A percentile compares a stretch with the other conserved stretches of the same genome.
Evolutionary conservation across 2,888 invertebrate species (phyloP).

Genomic region (Pollenia griseotomentosa): DNA sequence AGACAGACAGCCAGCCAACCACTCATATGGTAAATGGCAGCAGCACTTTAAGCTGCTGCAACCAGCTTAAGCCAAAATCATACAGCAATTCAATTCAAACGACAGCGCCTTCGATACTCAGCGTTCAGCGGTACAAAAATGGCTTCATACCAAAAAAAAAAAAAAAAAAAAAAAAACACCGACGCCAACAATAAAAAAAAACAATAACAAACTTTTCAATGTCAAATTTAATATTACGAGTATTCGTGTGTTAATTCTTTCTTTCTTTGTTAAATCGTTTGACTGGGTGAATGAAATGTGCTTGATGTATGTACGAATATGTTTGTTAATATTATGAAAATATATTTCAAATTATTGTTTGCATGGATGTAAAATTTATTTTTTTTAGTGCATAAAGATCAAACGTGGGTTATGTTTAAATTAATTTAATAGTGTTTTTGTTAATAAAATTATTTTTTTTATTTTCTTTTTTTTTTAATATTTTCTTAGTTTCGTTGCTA

Average conservation of each 20-base stretch:
- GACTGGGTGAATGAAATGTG: slow-evolving; percentile 32
- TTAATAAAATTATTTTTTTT: slow-evolving; percentile 8
- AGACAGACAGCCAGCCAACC: background rate
- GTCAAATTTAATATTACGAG: slow-evolving; percentile 53
- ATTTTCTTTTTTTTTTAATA: background rate
- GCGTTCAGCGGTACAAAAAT: slow-evolving; percentile 23
- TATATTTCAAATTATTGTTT: slow-evolving; percentile 5
- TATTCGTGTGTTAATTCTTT: slow-evolving; percentile 28
- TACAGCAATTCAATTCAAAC: background rate
- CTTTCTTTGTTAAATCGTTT: slow-evolving; percentile 7
- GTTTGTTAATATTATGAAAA: too few species aligned
- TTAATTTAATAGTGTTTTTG: slow-evolving; percentile 7
- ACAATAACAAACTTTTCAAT: slow-evolving; percentile 57
- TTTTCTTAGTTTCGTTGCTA: background rate
- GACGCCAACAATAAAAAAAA: slow-evolving; percentile 2
- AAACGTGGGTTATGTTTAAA: slow-evolving; percentile 11
- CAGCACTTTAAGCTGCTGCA: background rate
- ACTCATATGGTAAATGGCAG: slow-evolving; percentile 39
- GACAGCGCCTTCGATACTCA: background rate
- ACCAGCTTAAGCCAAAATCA: background rate
- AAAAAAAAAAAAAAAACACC: background rate
- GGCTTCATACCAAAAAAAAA: slow-evolving; percentile 13
- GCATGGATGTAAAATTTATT: slow-evolving; percentile 3
- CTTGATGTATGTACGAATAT: background rate
- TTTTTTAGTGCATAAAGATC: background rate